Evolutionary conservation across 2,797 vertebrate genomes (phyloP), one percentile per base, ranked within the genome.

Genomic region (Labroides dimidiatus): DNA sequence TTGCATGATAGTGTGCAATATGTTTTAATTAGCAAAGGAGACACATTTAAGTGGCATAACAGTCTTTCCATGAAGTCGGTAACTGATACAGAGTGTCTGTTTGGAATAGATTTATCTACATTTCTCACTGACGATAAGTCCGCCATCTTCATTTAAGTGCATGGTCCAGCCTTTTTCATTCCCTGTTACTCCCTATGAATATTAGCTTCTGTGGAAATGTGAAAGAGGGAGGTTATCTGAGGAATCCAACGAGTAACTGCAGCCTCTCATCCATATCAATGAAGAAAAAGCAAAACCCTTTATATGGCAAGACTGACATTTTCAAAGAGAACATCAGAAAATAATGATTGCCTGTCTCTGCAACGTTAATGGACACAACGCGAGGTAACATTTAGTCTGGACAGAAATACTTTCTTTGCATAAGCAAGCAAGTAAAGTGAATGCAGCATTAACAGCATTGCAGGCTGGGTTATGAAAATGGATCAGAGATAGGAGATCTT

Each of bases 331-430:
- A 74, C 47, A 64, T 72, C 73, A 58, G 51, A 49, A 52, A 50
- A 54, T 30, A 58, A 68, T 72, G 30, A 72, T 50, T 60, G 42
- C 10, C 49, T 64, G 8, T 64, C 62, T 57, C 69, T 57, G 50
- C 51, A 80, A 65, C 54, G 61, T 73, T 77, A 72, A 64, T 66
- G 63, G 63, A 57, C 57, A 52, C 57, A 15, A 71, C 74, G 64
- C 60, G 84, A 69, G 64, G 52, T 59, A 75, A 78, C 20, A 66
- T 57, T 63, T 65, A 56, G 27, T 61, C 71, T 30, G 57, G 75
- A 77, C 45, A 64, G n/a, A 72, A 73, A 78, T 39, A 47, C 43
- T 67, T 43, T 60, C 6, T 76, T 59, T 56, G 54, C 43, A 72
- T 71, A 72, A 62, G 54, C 57, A 7, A 63, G 58, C 20, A 51